Conservation (phyloP, 2,113 vertebrate genomes). For the Cichladusa arquata region DNA sequence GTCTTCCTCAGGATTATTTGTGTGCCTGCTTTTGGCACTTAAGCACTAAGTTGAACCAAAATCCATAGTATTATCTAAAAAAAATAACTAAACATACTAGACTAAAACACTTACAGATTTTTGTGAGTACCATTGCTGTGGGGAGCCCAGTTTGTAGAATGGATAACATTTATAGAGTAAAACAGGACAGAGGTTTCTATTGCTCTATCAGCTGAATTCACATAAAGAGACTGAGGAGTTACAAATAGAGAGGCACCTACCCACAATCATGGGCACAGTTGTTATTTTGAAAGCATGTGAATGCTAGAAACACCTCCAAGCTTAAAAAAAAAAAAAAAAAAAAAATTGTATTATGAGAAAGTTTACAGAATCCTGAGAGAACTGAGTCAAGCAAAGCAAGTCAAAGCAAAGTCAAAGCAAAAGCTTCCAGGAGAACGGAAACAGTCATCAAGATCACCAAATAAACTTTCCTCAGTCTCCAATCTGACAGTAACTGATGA, state of each 20-base stretch:
- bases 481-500: background rate
- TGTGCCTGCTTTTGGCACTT: background rate
- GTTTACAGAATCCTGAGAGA: background rate
- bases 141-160: background rate
- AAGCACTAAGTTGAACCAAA: background rate
- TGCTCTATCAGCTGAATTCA: background rate
- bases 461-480: background rate
- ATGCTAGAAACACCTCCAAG: background rate
- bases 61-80: background rate
- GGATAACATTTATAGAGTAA: background rate
- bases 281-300: background rate
- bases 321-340: background rate
- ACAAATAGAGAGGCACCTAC: background rate
- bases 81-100: background rate
- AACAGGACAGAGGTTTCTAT: background rate
- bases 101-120: background rate
- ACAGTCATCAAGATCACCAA: background rate
- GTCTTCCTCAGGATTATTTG: background rate
- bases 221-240: background rate
- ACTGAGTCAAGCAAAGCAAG: background rate
- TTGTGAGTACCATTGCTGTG: background rate
- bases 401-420: background rate
- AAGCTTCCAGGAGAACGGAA: background rate
- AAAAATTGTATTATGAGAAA: background rate
- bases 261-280: background rate